Conservation (phyloP, 2,113 vertebrate species). For the Anseranas semipalmata region DNA sequence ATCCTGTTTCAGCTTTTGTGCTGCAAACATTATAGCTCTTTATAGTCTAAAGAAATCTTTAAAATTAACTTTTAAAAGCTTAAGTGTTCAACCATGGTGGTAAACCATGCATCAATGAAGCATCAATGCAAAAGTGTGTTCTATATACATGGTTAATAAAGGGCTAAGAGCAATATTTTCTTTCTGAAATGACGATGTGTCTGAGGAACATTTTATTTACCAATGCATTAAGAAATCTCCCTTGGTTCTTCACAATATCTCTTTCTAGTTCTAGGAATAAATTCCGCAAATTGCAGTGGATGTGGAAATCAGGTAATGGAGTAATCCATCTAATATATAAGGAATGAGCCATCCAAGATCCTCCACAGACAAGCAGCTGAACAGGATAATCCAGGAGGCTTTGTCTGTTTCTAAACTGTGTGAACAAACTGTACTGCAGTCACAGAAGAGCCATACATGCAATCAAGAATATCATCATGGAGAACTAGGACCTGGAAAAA, state of each 20-base stretch:
- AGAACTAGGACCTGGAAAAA: not conserved
- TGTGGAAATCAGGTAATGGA: not conserved
- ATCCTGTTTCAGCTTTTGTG: not conserved
- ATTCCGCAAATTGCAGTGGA: not conserved
- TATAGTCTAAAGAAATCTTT: not conserved
- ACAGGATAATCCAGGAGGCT: not conserved
- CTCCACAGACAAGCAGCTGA: not conserved
- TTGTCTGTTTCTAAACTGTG: not conserved
- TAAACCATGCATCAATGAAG: not conserved
- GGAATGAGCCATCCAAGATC: not conserved
- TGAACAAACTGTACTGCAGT: not conserved
- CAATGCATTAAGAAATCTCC: not conserved
- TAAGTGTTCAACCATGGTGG: not conserved
- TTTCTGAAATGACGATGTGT: not conserved
- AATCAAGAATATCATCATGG: not conserved
- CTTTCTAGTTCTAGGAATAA: not conserved
- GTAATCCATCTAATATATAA: not conserved
- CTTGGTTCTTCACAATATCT: not conserved
- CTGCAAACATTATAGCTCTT: not conserved
- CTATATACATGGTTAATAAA: not conserved
- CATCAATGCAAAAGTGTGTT: not conserved
- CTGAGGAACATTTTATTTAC: not conserved
- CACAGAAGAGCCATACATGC: not conserved
- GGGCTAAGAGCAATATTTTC: not conserved
- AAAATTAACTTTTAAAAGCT: not conserved